phyloP scores from a whole-genome alignment of 2,888 invertebrate species.

The Homarus gammarus region DNA sequence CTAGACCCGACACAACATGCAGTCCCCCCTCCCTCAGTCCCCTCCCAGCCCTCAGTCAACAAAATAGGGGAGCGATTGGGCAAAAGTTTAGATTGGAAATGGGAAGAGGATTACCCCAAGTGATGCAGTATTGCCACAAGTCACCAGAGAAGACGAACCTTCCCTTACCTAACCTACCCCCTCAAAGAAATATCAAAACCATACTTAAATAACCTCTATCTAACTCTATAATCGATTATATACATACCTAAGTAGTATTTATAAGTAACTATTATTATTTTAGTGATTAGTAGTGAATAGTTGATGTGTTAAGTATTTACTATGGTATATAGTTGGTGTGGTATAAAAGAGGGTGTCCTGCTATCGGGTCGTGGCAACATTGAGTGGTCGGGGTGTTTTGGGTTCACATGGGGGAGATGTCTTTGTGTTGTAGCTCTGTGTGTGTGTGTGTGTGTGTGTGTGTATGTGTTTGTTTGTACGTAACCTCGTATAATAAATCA shows the following conservation, averaged over 20 bases:
- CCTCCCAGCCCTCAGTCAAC: conserved; percentile 20
- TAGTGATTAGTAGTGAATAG: not conserved
- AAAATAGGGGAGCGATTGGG: conserved; percentile 44
- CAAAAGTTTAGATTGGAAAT: conserved; percentile 62
- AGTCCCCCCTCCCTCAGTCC: no score
- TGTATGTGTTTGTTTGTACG: not conserved
- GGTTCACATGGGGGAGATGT: not conserved
- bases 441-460: not conserved
- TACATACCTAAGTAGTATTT: no score
- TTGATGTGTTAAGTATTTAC: not conserved
- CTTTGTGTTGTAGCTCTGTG: not conserved
- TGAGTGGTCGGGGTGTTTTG: no score
- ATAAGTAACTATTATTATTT: no score
- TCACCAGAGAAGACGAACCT: no score
- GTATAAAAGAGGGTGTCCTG: no score
- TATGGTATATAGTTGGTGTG: no score
- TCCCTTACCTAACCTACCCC: no score
- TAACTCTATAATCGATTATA: no score
- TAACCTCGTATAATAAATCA: not conserved
- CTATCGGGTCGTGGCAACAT: no score
- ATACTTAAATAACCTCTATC: no score
- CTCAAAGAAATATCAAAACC: no score
- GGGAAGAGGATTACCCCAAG: conserved; percentile 34
- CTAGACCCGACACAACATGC: conserved; percentile 17
- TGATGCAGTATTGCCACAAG: conserved; percentile 15